phyloP scores from a whole-genome alignment of 1,140 invertebrate species.

The Chrysopa pallens region DNA sequence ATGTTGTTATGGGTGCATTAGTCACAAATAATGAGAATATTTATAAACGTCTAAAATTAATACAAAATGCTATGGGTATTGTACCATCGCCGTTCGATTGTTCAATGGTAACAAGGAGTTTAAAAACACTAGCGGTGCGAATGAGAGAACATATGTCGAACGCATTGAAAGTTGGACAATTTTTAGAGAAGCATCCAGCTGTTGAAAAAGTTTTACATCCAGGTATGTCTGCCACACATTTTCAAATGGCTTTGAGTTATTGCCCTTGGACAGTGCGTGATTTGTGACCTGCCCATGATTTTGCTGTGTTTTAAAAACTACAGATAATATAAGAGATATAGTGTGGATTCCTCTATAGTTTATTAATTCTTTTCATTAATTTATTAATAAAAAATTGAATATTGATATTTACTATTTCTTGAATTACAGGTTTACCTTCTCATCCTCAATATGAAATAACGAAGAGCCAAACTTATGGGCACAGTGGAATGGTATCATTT shows the following conservation, averaged over 20 bases:
- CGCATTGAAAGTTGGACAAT: constrained; percentile 57
- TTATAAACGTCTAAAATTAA: constrained; percentile 52
- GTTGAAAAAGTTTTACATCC: constrained; percentile 77
- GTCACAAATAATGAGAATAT: constrained; percentile 57
- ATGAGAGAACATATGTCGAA: constrained; percentile 82
- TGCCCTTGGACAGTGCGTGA: no score
- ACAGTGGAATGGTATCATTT: constrained; percentile 85
- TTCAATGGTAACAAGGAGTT: constrained; percentile 77
- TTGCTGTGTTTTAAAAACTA: no score
- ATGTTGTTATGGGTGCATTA: constrained; percentile 91
- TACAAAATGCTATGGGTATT: constrained; percentile 85
- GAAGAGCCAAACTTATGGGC: constrained; percentile 69
- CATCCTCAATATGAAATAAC: constrained; percentile 83
- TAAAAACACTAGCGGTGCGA: constrained; percentile 83
- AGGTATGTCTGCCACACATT: no score
- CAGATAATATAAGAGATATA: no score
- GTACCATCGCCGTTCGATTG: constrained; percentile 96
- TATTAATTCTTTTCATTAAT: no score
- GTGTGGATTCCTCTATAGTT: no score
- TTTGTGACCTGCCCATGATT: no score
- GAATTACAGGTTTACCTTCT: constrained; percentile 50
- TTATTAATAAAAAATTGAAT: no score
- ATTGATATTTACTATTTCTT: neutral
- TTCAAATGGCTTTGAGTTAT: no score
- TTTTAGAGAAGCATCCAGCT: constrained; percentile 54